Evolutionary conservation across 2,113 vertebrate species (phyloP).

Genomic region (Carettochelys insculpta): DNA sequence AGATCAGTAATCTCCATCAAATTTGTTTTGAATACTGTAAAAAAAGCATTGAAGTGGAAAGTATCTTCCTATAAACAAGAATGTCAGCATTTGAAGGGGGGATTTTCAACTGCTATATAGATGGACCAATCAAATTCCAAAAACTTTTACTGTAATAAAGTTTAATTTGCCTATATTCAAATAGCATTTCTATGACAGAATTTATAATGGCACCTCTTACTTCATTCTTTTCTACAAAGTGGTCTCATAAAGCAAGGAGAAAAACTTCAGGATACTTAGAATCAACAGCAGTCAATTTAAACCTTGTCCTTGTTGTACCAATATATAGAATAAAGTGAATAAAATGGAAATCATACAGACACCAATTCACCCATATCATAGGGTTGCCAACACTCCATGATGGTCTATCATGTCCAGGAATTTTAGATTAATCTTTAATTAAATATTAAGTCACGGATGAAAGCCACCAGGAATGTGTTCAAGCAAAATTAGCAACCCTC

Average conservation of each 20-base stretch:
- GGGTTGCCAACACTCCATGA: no score
- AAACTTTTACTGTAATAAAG: neutral
- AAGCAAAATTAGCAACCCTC: no score
- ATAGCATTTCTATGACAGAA: neutral
- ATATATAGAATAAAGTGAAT: neutral
- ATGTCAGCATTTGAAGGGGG: neutral
- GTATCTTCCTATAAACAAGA: neutral
- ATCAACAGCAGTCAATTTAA: constrained; percentile 10
- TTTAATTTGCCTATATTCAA: constrained; percentile 6
- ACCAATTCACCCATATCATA: neutral
- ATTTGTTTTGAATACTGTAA: constrained; percentile 17
- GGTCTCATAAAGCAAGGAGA: constrained; percentile 13
- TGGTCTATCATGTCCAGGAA: no score
- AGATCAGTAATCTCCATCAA: constrained; percentile 19
- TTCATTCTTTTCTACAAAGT: neutral
- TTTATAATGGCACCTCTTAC: neutral
- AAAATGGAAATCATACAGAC: neutral
- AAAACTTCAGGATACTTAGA: constrained; percentile 4
- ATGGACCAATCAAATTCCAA: neutral
- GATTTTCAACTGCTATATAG: neutral
- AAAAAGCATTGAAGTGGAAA: neutral
- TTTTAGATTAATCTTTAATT: no score
- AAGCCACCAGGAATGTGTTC: no score
- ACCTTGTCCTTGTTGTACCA: neutral
- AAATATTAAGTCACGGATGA: no score